Evolutionary conservation across 2,888 invertebrate genomes (phyloP).

Genomic region (Colletes collaris): DNA sequence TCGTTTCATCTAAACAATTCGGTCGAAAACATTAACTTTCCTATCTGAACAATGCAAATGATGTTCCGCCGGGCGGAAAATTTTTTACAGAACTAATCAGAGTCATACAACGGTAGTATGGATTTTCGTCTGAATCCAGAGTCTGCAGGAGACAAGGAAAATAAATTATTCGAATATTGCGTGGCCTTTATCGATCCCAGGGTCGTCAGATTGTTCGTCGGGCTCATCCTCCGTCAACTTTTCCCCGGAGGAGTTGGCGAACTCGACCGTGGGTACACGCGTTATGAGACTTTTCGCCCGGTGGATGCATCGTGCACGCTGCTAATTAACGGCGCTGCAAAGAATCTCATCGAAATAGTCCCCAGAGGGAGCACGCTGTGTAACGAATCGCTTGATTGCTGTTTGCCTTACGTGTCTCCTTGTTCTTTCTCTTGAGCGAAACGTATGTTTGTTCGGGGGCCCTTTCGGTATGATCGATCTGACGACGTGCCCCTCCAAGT

Average conservation of each 20-base stretch:
- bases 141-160: slow-evolving; percentile 17
- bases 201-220: slow-evolving; percentile 13
- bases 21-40: no score
- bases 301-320: slow-evolving; percentile 6
- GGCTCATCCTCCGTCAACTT: background rate
- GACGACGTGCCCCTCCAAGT: no score
- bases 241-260: background rate
- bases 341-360: slow-evolving; percentile 21
- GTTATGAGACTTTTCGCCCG: background rate
- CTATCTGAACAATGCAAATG: no score
- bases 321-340: slow-evolving; percentile 25
- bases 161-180: slow-evolving; percentile 23
- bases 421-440: slow-evolving; percentile 8
- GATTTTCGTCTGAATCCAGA: slow-evolving; percentile 27
- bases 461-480: background rate
- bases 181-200: background rate
- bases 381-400: slow-evolving; percentile 38
- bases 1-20: no score
- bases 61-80: background rate
- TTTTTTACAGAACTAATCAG: slow-evolving; percentile 10
- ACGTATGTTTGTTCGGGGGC: background rate
- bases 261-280: slow-evolving; percentile 12
- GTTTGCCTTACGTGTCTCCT: slow-evolving; percentile 33
- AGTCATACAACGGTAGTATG: slow-evolving; percentile 25
- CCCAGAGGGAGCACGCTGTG: background rate